Evolutionary conservation across 2,797 vertebrate species (phyloP).

Genomic region (Malurus leucopterus): DNA sequence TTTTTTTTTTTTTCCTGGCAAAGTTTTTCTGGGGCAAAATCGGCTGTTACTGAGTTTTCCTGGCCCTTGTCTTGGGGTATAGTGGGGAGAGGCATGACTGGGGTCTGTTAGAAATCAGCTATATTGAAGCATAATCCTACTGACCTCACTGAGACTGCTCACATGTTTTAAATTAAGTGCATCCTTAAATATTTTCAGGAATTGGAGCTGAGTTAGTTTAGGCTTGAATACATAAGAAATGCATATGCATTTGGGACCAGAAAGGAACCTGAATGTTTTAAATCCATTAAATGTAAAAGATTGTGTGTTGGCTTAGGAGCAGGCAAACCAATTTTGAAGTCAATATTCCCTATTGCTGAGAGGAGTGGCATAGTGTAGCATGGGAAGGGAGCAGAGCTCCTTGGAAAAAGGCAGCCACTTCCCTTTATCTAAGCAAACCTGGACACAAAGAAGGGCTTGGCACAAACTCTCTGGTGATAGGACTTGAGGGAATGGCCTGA

Average conservation of each 20-base stretch:
- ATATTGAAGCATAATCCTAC: background rate
- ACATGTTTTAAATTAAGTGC: constrained; percentile 10
- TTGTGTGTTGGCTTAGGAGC: background rate
- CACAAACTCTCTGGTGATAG: background rate
- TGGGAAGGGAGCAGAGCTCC: background rate
- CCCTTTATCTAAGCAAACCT: background rate
- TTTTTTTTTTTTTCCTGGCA: background rate
- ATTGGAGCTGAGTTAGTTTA: constrained; percentile 7
- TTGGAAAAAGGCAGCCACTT: background rate
- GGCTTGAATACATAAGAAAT: constrained; percentile 3
- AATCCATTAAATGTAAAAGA: background rate
- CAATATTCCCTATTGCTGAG: background rate
- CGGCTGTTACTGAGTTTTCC: background rate
- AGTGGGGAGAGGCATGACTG: background rate
- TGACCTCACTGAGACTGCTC: constrained; percentile 7
- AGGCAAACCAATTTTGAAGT: background rate
- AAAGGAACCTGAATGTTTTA: constrained; percentile 2
- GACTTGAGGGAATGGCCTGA: background rate
- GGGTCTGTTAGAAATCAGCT: background rate
- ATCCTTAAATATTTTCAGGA: constrained; percentile 18
- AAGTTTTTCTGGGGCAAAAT: background rate
- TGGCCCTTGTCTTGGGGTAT: background rate
- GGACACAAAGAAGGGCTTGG: background rate
- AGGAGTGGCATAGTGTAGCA: background rate
- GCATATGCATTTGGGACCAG: background rate